Conservation (phyloP, 2,888 invertebrate genomes). For the Clistopyga incitator region DNA sequence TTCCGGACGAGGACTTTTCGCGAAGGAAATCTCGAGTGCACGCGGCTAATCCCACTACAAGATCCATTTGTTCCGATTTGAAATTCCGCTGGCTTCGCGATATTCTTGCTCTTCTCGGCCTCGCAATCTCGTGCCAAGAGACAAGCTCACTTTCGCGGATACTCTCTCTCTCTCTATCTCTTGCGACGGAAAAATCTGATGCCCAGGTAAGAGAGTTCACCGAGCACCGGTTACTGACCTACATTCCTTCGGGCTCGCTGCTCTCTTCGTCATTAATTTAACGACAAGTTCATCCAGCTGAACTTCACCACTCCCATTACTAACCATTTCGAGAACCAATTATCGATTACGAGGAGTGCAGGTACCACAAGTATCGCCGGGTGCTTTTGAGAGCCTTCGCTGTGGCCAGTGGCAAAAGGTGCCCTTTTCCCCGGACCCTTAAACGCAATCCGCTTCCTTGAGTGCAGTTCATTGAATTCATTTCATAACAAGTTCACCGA, state of each 20-base stretch:
- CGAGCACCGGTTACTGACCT: constrained; percentile 27
- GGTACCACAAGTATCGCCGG: no score
- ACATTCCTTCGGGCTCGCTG: not conserved
- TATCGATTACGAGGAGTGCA: constrained; percentile 9
- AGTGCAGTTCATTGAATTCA: no score
- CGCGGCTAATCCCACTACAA: constrained; percentile 54
- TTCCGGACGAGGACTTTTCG: constrained; percentile 24
- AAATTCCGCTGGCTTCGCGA: constrained; percentile 33
- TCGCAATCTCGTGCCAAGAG: constrained; percentile 7
- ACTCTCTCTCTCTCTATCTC: constrained; percentile 2
- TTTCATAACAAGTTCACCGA: no score
- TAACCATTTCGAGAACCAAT: not conserved
- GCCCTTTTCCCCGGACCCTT: not conserved
- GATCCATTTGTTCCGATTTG: constrained; percentile 54
- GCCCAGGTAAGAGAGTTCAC: not conserved
- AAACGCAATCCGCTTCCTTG: not conserved
- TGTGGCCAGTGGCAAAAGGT: no score
- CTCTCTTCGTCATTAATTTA: constrained; percentile 18
- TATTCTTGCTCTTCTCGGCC: not conserved
- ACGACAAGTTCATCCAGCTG: constrained; percentile 9
- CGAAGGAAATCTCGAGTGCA: constrained; percentile 47
- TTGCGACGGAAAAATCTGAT: constrained; percentile 30
- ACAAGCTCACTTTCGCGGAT: constrained; percentile 34
- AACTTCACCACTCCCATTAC: not conserved
- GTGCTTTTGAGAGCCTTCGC: no score